Evolutionary conservation across 2,888 invertebrate species (phyloP).

Genomic region (Lacanobia oleracea): DNA sequence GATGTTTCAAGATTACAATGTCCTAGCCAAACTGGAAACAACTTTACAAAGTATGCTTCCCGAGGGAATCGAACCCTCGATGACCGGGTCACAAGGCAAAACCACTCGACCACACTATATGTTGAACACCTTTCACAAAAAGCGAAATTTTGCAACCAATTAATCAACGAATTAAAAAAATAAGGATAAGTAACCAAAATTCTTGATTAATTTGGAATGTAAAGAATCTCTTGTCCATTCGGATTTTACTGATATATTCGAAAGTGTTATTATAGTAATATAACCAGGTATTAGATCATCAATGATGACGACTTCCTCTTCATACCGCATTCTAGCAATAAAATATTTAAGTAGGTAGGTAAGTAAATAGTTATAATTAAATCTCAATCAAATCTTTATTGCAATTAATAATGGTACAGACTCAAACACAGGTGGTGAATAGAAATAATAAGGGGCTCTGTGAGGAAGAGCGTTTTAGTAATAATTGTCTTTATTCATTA

Average conservation of each 20-base stretch:
- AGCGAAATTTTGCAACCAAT: too few relatives aligned
- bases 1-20: too few relatives aligned
- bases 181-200: background rate
- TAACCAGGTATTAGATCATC: conserved; percentile 27
- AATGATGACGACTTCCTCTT: conserved; percentile 34
- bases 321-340: conserved; percentile 15
- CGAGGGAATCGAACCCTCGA: too few relatives aligned
- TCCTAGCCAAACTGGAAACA: too few relatives aligned
- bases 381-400: background rate
- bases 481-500: too few relatives aligned
- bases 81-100: too few relatives aligned
- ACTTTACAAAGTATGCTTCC: too few relatives aligned
- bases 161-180: background rate
- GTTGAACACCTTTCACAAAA: too few relatives aligned
- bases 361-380: background rate
- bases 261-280: conserved; percentile 15
- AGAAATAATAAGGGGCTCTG: too few relatives aligned
- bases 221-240: conserved; percentile 6
- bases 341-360: background rate
- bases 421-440: too few relatives aligned
- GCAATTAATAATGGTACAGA: background rate
- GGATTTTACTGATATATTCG: background rate
- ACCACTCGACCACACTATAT: too few relatives aligned
- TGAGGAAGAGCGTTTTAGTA: too few relatives aligned
- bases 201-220: background rate